These are phyloP conservation scores for Monodelphis domestica DNA, from an alignment of 2,797 vertebrate genomes.

Conservation along the genomic window DNA sequence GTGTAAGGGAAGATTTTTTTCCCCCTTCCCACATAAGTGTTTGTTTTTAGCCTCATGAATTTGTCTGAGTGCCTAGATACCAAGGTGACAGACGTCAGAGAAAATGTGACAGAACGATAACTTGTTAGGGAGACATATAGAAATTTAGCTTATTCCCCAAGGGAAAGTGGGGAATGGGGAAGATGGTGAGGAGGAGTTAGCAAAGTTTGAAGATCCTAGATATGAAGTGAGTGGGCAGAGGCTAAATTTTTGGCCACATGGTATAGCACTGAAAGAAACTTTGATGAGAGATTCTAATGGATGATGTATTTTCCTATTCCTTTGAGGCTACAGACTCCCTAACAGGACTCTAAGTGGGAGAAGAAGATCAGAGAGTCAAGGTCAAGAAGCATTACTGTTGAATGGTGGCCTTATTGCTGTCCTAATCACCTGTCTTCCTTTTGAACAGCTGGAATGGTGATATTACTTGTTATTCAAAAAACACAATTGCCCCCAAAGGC, in stretches of 20 bases:
- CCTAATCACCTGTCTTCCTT: constrained; percentile 36
- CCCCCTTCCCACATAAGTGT: constrained; percentile 65
- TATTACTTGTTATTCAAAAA: constrained; percentile 40
- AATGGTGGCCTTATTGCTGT: not conserved
- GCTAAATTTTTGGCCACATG: constrained; percentile 1
- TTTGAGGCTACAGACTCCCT: not conserved
- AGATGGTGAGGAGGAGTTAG: constrained; percentile 14
- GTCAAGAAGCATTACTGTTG: constrained; percentile 51
- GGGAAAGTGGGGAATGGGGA: constrained; percentile 3
- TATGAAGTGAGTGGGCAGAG: constrained; percentile 30
- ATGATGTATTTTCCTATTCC: constrained; percentile 17
- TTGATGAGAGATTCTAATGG: constrained; percentile 47
- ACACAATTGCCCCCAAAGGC: constrained; percentile 33
- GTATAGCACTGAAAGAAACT: constrained; percentile 13
- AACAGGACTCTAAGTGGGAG: not conserved
- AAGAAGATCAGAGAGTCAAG: constrained; percentile 4
- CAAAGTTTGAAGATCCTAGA: not conserved
- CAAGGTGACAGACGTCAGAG: constrained; percentile 72
- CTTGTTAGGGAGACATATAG: constrained; percentile 65
- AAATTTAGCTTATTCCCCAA: constrained; percentile 45
- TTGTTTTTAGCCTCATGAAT: constrained; percentile 75
- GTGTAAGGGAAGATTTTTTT: constrained; percentile 53
- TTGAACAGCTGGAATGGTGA: constrained; percentile 30
- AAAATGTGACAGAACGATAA: constrained; percentile 70
- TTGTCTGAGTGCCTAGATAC: constrained; percentile 71